A percentile compares a stretch with the other conserved stretches of the same genome.
Evolutionary conservation across 92 coral and sea anemone genomes (phyloP).

Genomic region (Palythoa heliodiscus): DNA sequence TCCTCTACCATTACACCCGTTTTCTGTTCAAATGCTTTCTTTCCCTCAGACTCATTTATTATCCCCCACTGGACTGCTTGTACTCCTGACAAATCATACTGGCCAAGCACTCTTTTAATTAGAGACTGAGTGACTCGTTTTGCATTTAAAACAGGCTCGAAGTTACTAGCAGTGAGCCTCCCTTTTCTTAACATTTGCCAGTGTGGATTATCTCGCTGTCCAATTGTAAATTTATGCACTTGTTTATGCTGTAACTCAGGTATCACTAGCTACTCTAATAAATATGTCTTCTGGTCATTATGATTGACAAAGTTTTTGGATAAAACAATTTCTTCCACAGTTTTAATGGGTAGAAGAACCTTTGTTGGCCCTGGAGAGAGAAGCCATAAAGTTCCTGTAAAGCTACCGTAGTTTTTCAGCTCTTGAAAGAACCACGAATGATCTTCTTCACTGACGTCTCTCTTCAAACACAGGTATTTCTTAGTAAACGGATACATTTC

Average conservation of each 20-base stretch:
- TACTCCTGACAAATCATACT: slow-evolving; percentile 33
- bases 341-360: background rate
- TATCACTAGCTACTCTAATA: slow-evolving; percentile 12
- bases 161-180: background rate
- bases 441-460: slow-evolving; percentile 45
- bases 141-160: background rate
- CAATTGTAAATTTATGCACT: slow-evolving; percentile 13
- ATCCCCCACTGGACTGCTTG: background rate
- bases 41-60: background rate
- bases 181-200: background rate
- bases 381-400: slow-evolving; percentile 56
- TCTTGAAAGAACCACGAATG: slow-evolving; percentile 47
- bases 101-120: slow-evolving; percentile 5
- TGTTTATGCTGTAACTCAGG: slow-evolving; percentile 3
- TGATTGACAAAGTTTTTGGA: background rate
- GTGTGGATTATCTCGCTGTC: slow-evolving; percentile 15
- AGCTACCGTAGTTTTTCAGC: slow-evolving; percentile 48
- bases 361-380: slow-evolving; percentile 45
- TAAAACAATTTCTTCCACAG: background rate
- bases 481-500: slow-evolving; percentile 53
- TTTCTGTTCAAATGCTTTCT: background rate
- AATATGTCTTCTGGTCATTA: background rate
- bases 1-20: background rate
- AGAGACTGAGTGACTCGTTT: background rate
- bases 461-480: slow-evolving; percentile 44